A percentile compares a stretch with the other conserved stretches of the same genome.
Evolutionary conservation across 2,888 invertebrate genomes (phyloP).

Genomic region (Elaeidobius kamerunicus): DNA sequence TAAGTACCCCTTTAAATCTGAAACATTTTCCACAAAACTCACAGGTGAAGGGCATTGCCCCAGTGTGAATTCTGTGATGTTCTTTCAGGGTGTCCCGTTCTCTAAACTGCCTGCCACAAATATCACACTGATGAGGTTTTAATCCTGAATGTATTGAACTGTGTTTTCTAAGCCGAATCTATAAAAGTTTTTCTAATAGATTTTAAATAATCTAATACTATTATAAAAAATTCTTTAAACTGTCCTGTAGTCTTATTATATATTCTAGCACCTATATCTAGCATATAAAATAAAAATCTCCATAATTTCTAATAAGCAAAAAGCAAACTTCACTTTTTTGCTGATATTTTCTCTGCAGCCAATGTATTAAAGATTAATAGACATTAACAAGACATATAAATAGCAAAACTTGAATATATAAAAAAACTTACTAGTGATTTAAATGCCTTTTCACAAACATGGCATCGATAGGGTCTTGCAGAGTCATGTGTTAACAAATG

Average conservation of each 20-base stretch:
- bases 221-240: too few species aligned
- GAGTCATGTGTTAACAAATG: conserved; percentile 56
- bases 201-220: too few species aligned
- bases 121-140: conserved; percentile 60
- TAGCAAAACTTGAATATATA: too few species aligned
- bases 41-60: conserved; percentile 74
- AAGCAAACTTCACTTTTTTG: too few species aligned
- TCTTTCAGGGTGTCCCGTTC: conserved; percentile 70
- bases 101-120: conserved; percentile 60
- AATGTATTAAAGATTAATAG: too few species aligned
- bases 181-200: background rate
- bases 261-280: too few species aligned
- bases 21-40: conserved; percentile 74
- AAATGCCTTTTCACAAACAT: conserved; percentile 55
- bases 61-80: conserved; percentile 74
- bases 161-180: conserved; percentile 54
- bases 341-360: too few species aligned
- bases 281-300: too few species aligned
- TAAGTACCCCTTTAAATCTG: conserved; percentile 71
- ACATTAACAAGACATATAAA: too few species aligned
- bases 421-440: conserved; percentile 54
- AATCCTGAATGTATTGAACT: conserved; percentile 57
- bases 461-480: conserved; percentile 52
- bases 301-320: too few species aligned
- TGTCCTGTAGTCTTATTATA: too few species aligned